phyloP scores from a whole-genome alignment of 1,140 invertebrate species.

The Metaphire vulgaris region DNA sequence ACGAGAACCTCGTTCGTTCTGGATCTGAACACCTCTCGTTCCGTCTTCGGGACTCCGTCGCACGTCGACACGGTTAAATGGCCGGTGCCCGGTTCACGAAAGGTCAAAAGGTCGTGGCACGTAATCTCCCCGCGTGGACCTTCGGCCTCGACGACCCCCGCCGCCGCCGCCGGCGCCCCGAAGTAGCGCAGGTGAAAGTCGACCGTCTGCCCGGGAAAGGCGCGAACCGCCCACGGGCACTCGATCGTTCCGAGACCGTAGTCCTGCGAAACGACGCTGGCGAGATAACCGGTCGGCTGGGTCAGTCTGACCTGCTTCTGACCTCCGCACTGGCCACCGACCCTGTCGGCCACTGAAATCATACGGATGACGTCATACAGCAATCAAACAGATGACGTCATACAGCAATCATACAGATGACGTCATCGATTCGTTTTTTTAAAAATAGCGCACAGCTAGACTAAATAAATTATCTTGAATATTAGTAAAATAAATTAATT shows the following conservation, averaged over 20 bases:
- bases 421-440: too few species aligned
- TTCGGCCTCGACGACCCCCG: neutral
- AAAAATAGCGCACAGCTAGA: too few species aligned
- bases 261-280: neutral
- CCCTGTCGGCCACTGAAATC: too few species aligned
- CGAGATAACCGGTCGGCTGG: neutral
- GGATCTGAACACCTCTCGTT: neutral
- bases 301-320: neutral
- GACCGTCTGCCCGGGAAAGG: neutral
- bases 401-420: too few species aligned
- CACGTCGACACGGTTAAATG: neutral
- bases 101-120: neutral
- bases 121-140: neutral
- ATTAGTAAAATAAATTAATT: too few species aligned
- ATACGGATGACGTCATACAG: too few species aligned
- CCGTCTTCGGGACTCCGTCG: neutral
- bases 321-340: neutral
- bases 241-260: neutral
- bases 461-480: too few species aligned
- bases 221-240: neutral
- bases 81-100: neutral
- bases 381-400: too few species aligned
- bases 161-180: too few species aligned
- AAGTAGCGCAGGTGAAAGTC: neutral
- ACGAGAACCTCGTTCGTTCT: neutral